Percentiles rank a stretch among this genome's conserved stretches.
Evolutionary conservation across 64 coral and sea anemone genomes (phyloP).

Genomic region (Platygyra sinensis): DNA sequence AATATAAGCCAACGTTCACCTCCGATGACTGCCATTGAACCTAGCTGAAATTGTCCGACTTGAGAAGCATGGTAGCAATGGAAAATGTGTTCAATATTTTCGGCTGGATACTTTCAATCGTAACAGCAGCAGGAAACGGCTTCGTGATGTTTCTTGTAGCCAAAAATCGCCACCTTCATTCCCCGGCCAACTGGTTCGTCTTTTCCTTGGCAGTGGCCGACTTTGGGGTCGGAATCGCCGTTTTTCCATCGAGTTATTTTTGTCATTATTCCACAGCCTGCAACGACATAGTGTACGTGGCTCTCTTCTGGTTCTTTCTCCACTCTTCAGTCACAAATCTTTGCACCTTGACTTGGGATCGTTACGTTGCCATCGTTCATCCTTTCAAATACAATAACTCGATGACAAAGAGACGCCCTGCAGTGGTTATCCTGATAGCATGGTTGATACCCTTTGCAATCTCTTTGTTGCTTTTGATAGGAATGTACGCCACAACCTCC

Average conservation of each 20-base stretch:
- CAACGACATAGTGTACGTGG: not conserved
- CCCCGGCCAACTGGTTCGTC: slow-evolving; percentile 25
- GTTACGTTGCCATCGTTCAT: slow-evolving; percentile 9
- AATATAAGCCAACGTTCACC: no score
- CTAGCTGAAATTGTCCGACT: not conserved
- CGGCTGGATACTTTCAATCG: not conserved
- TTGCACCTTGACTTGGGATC: slow-evolving; percentile 26
- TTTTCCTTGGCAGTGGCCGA: slow-evolving; percentile 25
- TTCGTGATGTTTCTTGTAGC: not conserved
- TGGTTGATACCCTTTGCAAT: not conserved
- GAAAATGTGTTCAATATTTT: not conserved
- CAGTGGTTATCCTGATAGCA: not conserved
- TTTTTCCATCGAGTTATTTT: not conserved
- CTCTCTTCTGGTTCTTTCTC: slow-evolving; percentile 11
- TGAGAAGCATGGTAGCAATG: not conserved
- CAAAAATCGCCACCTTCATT: not conserved
- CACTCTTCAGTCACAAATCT: slow-evolving; percentile 28
- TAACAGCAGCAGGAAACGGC: not conserved
- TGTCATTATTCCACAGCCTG: not conserved
- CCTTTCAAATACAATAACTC: not conserved
- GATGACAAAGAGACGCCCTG: not conserved
- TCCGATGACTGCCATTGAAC: no score
- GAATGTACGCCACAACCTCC: not conserved
- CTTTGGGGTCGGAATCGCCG: not conserved
- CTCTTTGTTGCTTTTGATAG: not conserved